Evolutionary conservation across 1,140 invertebrate species (phyloP), one percentile per base, ranked within the genome.

Genomic region (Lasioglossum baleicum): DNA sequence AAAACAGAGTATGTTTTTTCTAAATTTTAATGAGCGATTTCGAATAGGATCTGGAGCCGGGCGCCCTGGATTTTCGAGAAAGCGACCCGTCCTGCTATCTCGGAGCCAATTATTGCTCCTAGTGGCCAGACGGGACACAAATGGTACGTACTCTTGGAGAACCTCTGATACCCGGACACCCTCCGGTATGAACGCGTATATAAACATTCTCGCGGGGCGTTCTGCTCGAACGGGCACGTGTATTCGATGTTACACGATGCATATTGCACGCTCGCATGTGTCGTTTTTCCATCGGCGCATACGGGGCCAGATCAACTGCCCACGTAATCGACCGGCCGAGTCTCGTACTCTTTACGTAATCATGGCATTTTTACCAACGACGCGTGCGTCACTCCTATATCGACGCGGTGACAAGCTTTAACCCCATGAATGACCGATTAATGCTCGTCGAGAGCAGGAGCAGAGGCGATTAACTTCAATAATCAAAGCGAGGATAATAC

Each of bases 311-410:
- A 81, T 76, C 72, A 75, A 63, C 80, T 85, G 85, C 86, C 83
- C 85, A 88, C 89, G 88, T 90, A 89, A 89, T 86, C 85, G 80
- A 81, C 79, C 83, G 75, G 84, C 77, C 82, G 80, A 83, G 53
- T 75, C 68, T 83, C 84, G 74, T 80, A 82, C 83, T 84, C 68
- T 81, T 90, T 90, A 90, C 87, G 85, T 89, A 90, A 90, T 72
- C 63, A 44, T 44, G 22, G 58, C 75, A 84, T 83, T 90, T 88
- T 85, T 84, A 83, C 80, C 82, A 78, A 75, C 51, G 75, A 78
- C 70, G n/a, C 56, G 61, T 73, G 63, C 20, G 51, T 66, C 70
- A 66, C 42, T 26, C n/a, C 17, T 2, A 13, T n/a, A 15, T 15
- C 44, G 64, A n/a, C 2, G 31, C 7, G 2, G 2, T 20, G 26